Base-by-base conservation (phyloP, 2,888 invertebrate species). In the Stictocephala bisonia region DNA sequence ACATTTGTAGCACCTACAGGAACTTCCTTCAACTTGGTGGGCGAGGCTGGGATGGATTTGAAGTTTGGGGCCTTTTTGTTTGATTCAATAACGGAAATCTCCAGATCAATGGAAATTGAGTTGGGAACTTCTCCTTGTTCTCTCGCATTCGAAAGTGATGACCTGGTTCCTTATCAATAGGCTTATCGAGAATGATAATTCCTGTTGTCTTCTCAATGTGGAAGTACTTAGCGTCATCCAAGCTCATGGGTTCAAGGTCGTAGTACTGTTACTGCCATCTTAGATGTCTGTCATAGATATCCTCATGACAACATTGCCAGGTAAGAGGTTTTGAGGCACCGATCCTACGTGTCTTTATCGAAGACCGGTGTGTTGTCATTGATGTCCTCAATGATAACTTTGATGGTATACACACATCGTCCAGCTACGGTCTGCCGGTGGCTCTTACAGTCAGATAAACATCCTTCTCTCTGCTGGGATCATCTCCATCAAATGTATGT, bases 321-420 rank as follows among this genome's bases (percentile, higher is more conserved):
- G 87, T 74, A 87, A 86, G 79, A 91, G 87, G 84, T 95, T 95
- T 86, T 93, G 92, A 70, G 94, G 93, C 79, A 95, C 92, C 75
- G 92, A 92, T 84, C 94, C 93, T 81, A 84, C 86, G 84, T 89
- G 91, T 89, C 89, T 90, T 91, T 91, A 83, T 93, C 93, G 85
- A 93, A 92, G 79, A 90, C 89, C 3, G 93, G 93, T 15, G 85
- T 86, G 82, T 97, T 97, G 84, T 99, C 98, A 85, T 99, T 99
- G 82, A 95, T 90, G 85, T 98, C 98, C 81, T 90, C 90, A 77
- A 97, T 93, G 76, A 91, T 90, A 71, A 97, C 93, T 86, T 93
- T 94, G 83, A 98, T 94, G 3, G 96, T 96, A n/a, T n/a, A 84
- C 98, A 98, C 71, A 95, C 93, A 81, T 96, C 96, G 80, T 95